These are phyloP conservation scores for Samia ricini DNA, from an alignment of 1,140 invertebrate species.

Conservation along the genomic window DNA sequence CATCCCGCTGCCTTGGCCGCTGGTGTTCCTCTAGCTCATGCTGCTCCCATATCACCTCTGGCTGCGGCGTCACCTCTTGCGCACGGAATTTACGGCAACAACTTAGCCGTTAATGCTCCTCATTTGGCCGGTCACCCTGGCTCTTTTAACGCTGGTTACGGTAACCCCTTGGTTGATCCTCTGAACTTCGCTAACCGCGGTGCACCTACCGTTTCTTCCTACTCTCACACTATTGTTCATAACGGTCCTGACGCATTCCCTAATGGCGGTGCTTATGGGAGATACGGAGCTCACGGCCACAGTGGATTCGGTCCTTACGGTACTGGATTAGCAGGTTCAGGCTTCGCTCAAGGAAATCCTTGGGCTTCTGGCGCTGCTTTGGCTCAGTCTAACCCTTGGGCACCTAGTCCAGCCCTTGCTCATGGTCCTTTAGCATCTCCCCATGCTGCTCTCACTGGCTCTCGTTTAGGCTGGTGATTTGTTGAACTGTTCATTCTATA, in stretches of 20 bases:
- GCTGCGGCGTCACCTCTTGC: conserved; percentile 32
- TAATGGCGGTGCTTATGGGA: conserved; percentile 21
- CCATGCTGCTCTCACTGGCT: conserved; percentile 2
- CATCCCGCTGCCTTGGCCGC: background rate
- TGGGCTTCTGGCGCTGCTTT: background rate
- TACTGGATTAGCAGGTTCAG: conserved; percentile 16
- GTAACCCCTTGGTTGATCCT: conserved; percentile 12
- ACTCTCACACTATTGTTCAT: conserved; percentile 35
- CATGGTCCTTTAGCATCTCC: background rate
- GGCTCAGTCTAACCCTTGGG: conserved; percentile 5
- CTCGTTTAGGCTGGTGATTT: conserved; percentile 13
- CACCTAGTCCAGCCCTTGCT: background rate
- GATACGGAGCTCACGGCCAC: conserved; percentile 24
- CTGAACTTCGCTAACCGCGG: conserved; percentile 6
- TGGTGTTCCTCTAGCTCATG: conserved; percentile 8
- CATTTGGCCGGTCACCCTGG: conserved; percentile 14
- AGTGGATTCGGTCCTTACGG: conserved; percentile 12
- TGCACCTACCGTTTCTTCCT: conserved; percentile 23
- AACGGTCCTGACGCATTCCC: conserved; percentile 25
- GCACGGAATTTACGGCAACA: conserved; percentile 23
- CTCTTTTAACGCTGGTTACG: conserved; percentile 9
- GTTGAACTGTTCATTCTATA: background rate
- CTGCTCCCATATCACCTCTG: conserved; percentile 26
- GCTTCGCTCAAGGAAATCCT: conserved; percentile 13
- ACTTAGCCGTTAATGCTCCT: conserved; percentile 22